Evolutionary conservation across 2,797 vertebrate species (phyloP).

Genomic region (Poeciliopsis infans): DNA sequence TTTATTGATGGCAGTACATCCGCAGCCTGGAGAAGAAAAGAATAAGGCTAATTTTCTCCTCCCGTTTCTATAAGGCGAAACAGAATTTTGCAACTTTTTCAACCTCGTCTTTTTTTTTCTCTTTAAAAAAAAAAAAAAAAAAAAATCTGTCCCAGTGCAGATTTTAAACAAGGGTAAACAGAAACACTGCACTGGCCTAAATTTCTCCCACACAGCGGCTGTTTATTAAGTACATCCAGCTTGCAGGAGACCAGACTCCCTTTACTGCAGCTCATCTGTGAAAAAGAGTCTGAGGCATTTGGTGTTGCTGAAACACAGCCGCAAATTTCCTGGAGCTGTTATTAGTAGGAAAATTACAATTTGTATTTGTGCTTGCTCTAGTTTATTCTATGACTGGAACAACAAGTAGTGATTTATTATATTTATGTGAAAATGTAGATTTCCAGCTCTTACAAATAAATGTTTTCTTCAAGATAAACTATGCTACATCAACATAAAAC

Average conservation of each 20-base stretch:
- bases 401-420: slow-evolving; percentile 11
- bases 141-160: slow-evolving; percentile 32
- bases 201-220: slow-evolving; percentile 53
- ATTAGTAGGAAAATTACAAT: slow-evolving; percentile 40
- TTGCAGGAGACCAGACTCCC: slow-evolving; percentile 52
- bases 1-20: slow-evolving; percentile 44
- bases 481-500: slow-evolving; percentile 18
- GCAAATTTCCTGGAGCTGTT: slow-evolving; percentile 17
- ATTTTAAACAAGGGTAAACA: slow-evolving; percentile 59
- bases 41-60: slow-evolving; percentile 34
- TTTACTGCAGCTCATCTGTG: slow-evolving; percentile 56
- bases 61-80: slow-evolving; percentile 32
- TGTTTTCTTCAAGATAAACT: slow-evolving; percentile 33
- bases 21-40: slow-evolving; percentile 17
- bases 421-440: slow-evolving; percentile 13
- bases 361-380: slow-evolving; percentile 15
- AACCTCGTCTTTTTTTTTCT: slow-evolving; percentile 36
- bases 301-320: slow-evolving; percentile 43
- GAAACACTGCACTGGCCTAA: slow-evolving; percentile 61
- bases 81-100: slow-evolving; percentile 31
- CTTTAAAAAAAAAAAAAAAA: background rate
- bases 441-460: slow-evolving; percentile 8
- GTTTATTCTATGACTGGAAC: slow-evolving; percentile 18
- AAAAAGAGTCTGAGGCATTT: slow-evolving; percentile 50
- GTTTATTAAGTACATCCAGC: slow-evolving; percentile 63